phyloP scores from a whole-genome alignment of 2,797 vertebrate genomes.

The Galaxias olidus region DNA sequence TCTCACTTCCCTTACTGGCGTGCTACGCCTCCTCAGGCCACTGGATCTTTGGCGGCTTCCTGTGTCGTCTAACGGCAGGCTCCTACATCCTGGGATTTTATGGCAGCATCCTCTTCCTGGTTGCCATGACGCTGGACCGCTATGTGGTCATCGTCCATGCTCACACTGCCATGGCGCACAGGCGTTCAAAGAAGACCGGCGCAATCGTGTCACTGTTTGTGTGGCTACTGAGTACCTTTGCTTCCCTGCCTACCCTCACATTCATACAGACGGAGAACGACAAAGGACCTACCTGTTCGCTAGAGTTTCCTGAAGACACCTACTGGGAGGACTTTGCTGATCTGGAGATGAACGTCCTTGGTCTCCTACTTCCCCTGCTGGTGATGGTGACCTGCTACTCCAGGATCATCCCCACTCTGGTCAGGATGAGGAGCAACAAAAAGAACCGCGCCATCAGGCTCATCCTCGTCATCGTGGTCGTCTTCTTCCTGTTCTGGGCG shows the following conservation, averaged over 20 bases:
- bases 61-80: conserved; percentile 77
- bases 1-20: conserved; percentile 83
- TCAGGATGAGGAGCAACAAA: conserved; percentile 60
- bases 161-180: conserved; percentile 55
- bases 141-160: conserved; percentile 80
- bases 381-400: conserved; percentile 74
- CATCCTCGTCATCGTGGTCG: conserved; percentile 53
- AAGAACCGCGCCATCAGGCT: conserved; percentile 66
- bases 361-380: conserved; percentile 65
- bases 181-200: conserved; percentile 56
- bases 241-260: conserved; percentile 68
- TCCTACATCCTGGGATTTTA: conserved; percentile 77
- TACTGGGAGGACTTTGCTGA: conserved; percentile 63
- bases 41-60: conserved; percentile 80
- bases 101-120: conserved; percentile 83
- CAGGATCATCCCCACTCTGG: conserved; percentile 64
- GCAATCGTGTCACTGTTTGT: conserved; percentile 44
- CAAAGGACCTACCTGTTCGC: conserved; percentile 27
- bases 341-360: conserved; percentile 56
- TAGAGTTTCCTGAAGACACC: background rate
- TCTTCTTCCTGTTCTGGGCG: conserved; percentile 74
- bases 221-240: conserved; percentile 73
- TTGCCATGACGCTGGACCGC: conserved; percentile 84
- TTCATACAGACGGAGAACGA: conserved; percentile 57
- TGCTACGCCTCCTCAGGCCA: conserved; percentile 52